Conservation (phyloP, 2,888 invertebrate genomes). For the Nemoura dubitans region DNA sequence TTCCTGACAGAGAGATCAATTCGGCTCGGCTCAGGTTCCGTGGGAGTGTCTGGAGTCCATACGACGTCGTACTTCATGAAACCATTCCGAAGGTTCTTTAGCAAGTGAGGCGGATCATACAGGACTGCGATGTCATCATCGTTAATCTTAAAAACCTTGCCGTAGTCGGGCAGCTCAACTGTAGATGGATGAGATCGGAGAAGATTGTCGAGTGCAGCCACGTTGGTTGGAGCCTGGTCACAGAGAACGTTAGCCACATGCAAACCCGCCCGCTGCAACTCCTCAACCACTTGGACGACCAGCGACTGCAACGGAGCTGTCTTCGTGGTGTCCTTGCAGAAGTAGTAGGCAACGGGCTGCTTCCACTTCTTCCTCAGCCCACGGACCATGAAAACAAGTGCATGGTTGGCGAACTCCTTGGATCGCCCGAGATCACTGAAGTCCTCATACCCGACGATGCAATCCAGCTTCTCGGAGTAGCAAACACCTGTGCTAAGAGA, state of each 20-base stretch:
- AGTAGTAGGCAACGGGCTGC: conserved; percentile 44
- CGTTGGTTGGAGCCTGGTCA: conserved; percentile 45
- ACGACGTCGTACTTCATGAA: too few relatives aligned
- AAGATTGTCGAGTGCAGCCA: conserved; percentile 30
- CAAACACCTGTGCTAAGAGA: conserved; percentile 26
- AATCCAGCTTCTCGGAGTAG: conserved; percentile 35
- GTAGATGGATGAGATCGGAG: neutral
- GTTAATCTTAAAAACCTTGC: conserved; percentile 25
- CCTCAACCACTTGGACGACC: conserved; percentile 40
- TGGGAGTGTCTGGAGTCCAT: too few relatives aligned
- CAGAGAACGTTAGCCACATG: conserved; percentile 44
- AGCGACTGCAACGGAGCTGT: conserved; percentile 33
- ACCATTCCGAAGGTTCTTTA: conserved; percentile 43
- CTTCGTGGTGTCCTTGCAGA: conserved; percentile 43
- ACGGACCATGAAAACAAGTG: conserved; percentile 47
- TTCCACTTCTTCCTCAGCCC: conserved; percentile 44
- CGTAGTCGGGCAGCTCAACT: conserved; percentile 3
- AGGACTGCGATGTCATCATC: conserved; percentile 43
- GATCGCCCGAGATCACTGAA: conserved; percentile 38
- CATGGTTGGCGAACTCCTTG: conserved; percentile 45
- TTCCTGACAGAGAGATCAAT: too few relatives aligned
- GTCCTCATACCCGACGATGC: conserved; percentile 46
- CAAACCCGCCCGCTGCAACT: conserved; percentile 42
- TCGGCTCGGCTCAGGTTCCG: too few relatives aligned
- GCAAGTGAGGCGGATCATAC: conserved; percentile 46